Percentiles rank a stretch among this genome's conserved stretches.
Evolutionary conservation across 2,888 invertebrate species (phyloP).

Genomic region (Parnassius glacialis): DNA sequence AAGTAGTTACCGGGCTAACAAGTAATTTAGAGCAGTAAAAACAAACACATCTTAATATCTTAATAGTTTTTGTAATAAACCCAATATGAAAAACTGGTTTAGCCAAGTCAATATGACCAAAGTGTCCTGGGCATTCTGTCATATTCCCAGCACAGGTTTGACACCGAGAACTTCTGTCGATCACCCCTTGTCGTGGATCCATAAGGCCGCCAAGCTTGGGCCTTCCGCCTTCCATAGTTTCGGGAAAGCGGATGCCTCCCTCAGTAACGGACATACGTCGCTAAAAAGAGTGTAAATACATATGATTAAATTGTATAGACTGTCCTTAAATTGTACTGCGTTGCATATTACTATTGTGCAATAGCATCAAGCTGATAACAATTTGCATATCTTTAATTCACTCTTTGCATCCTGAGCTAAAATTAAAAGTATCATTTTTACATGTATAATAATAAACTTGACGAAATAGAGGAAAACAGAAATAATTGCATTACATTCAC

Average conservation of each 20-base stretch:
- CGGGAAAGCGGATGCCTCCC: slow-evolving; percentile 97
- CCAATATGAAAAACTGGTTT: slow-evolving; percentile 99
- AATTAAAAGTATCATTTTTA: neutral
- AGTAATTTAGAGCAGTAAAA: slow-evolving; percentile 99
- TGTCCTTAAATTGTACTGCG: no score
- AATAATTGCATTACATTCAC: no score
- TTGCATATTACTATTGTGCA: slow-evolving; percentile 11
- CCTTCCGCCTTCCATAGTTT: slow-evolving; percentile 98
- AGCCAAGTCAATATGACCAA: slow-evolving; percentile 98
- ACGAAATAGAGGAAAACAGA: no score
- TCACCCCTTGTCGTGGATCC: slow-evolving; percentile 99
- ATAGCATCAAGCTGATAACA: neutral
- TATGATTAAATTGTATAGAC: no score
- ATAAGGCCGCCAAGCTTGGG: slow-evolving; percentile 99
- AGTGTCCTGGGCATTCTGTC: slow-evolving; percentile 99
- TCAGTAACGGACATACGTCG: slow-evolving; percentile 99
- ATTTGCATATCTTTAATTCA: slow-evolving; percentile 5
- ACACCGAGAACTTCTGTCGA: slow-evolving; percentile 95
- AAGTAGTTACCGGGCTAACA: slow-evolving; percentile 89
- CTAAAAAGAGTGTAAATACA: slow-evolving; percentile 75
- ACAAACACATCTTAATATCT: slow-evolving; percentile 98
- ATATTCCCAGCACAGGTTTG: slow-evolving; percentile 98
- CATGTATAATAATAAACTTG: no score
- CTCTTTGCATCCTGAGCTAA: slow-evolving; percentile 19
- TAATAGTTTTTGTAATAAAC: slow-evolving; percentile 98